A percentile compares a stretch with the other conserved stretches of the same genome.
These are phyloP conservation scores for Chaunax sp. DNA, from an alignment of 2,797 vertebrate species.

Conservation along the genomic window DNA sequence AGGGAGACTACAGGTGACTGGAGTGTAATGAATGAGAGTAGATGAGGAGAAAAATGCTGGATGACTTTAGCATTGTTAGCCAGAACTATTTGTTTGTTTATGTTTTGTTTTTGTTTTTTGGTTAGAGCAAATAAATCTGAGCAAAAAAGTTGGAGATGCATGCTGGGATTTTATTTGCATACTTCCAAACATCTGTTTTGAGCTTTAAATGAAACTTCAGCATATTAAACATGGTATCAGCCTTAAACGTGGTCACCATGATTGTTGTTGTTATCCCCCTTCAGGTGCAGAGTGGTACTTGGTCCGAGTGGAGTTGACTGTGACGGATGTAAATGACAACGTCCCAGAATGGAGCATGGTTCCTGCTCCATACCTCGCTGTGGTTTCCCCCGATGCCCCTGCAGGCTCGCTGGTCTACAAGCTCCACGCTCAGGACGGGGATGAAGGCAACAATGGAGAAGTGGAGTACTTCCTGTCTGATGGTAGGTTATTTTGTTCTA, in stretches of 20 bases:
- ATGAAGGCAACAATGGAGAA: slow-evolving; percentile 87
- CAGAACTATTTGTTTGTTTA: neutral
- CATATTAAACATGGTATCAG: neutral
- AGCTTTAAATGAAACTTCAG: neutral
- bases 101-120: neutral
- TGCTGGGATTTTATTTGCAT: neutral
- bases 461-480: slow-evolving; percentile 91
- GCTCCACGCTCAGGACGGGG: slow-evolving; percentile 86
- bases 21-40: neutral
- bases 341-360: slow-evolving; percentile 89
- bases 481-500: slow-evolving; percentile 73
- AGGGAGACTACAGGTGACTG: neutral
- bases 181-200: neutral
- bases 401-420: slow-evolving; percentile 86
- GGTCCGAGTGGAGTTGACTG: slow-evolving; percentile 84
- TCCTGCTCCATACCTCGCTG: slow-evolving; percentile 86
- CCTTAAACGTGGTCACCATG: neutral
- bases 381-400: slow-evolving; percentile 81
- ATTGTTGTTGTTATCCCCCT: neutral
- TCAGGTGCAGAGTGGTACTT: slow-evolving; percentile 89
- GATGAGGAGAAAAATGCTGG: neutral
- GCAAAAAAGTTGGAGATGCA: neutral
- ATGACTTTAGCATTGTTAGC: neutral
- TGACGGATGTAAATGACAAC: slow-evolving; percentile 90
- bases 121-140: neutral